Conservation (phyloP, 1,140 invertebrate species). For the Xylocopa sonorina region DNA sequence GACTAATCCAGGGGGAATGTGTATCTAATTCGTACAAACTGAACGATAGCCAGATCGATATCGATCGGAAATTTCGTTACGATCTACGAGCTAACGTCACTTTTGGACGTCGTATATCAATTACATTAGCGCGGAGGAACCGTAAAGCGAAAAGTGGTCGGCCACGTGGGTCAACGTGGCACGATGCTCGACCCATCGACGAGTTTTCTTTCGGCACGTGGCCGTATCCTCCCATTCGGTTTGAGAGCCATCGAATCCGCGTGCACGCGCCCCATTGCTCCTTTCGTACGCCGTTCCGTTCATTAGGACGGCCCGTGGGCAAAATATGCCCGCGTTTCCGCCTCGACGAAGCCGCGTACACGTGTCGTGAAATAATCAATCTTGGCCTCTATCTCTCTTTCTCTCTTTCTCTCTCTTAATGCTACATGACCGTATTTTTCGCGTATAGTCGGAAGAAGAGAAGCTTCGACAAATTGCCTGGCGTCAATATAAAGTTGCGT, state of each 20-base stretch:
- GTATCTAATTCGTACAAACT: too few relatives aligned
- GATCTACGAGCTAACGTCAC: neutral
- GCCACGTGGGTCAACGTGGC: slow-evolving; percentile 31
- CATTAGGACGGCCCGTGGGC: slow-evolving; percentile 62
- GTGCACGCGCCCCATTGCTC: slow-evolving; percentile 34
- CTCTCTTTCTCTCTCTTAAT: neutral
- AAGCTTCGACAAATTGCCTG: neutral
- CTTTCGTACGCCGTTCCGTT: slow-evolving; percentile 56
- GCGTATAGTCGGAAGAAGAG: neutral
- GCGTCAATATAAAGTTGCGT: neutral
- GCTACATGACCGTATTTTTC: slow-evolving; percentile 2
- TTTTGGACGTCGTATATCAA: slow-evolving; percentile 43
- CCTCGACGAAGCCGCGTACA: slow-evolving; percentile 44
- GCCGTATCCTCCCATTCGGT: slow-evolving; percentile 59
- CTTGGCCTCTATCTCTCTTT: slow-evolving; percentile 19
- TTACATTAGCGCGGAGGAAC: slow-evolving; percentile 34
- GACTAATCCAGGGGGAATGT: too few relatives aligned
- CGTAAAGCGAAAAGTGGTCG: slow-evolving; percentile 39
- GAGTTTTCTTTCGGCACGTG: slow-evolving; percentile 63
- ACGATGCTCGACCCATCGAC: slow-evolving; percentile 10
- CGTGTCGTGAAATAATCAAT: slow-evolving; percentile 56
- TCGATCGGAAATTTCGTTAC: too few relatives aligned
- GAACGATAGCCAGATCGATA: too few relatives aligned
- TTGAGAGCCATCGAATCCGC: slow-evolving; percentile 62
- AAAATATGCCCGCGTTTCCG: slow-evolving; percentile 53